Evolutionary conservation across 2,888 invertebrate genomes (phyloP).

Genomic region (Belgica antarctica): DNA sequence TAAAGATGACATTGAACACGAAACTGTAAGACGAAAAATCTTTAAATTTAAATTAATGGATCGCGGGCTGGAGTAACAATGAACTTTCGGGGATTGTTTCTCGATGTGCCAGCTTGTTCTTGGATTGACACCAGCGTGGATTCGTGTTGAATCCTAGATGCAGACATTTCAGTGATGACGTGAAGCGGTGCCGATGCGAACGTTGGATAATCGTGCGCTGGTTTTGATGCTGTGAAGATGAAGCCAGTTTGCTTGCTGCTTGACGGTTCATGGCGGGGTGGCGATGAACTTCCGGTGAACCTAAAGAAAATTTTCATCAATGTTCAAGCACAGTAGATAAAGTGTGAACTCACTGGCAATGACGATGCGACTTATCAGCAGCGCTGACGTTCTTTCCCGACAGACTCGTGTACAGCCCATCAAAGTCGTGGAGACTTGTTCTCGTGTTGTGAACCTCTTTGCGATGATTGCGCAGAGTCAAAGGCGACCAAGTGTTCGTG

Average conservation of each 20-base stretch:
- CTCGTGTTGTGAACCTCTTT: background rate
- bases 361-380: background rate
- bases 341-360: background rate
- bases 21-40: too few relatives aligned
- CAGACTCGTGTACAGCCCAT: background rate
- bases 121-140: background rate
- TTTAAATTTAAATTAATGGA: background rate
- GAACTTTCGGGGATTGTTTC: background rate
- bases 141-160: background rate
- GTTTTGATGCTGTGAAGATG: background rate
- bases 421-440: slow-evolving; percentile 5
- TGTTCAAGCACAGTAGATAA: background rate
- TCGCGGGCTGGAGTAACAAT: background rate
- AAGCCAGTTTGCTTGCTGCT: background rate
- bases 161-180: background rate
- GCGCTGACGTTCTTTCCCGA: background rate
- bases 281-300: background rate
- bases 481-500: slow-evolving; percentile 30
- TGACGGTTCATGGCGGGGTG: background rate
- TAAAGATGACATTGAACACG: too few relatives aligned
- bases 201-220: background rate
- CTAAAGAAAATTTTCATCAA: background rate
- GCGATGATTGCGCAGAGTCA: background rate
- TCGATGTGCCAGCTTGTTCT: background rate
- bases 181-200: background rate